Percentiles rank a stretch among this genome's conserved stretches.
Evolutionary conservation across 2,888 invertebrate species (phyloP).

Genomic region (Pedicia rivosa): DNA sequence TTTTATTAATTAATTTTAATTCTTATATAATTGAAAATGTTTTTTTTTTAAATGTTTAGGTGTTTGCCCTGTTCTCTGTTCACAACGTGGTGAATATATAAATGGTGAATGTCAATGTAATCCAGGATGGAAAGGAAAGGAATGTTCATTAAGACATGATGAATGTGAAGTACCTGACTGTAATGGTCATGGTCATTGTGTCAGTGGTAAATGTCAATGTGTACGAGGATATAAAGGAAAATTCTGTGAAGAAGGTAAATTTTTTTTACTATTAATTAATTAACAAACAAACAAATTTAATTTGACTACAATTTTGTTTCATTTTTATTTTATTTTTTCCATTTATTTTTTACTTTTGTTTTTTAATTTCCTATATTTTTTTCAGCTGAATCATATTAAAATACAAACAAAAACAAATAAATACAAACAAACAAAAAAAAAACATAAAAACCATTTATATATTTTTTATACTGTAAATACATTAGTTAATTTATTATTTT

Average conservation of each 20-base stretch:
- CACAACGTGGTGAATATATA: constrained; percentile 90
- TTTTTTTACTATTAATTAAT: not conserved
- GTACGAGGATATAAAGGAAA: constrained; percentile 88
- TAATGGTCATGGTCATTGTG: constrained; percentile 90
- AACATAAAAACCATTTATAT: too few species aligned
- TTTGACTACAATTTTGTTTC: not conserved
- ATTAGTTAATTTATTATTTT: too few species aligned
- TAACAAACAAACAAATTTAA: too few species aligned
- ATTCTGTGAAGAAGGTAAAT: constrained; percentile 73
- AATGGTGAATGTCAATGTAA: constrained; percentile 95
- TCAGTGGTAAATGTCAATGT: constrained; percentile 89
- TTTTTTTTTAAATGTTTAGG: constrained; percentile 37
- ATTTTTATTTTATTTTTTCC: not conserved
- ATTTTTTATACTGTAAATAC: too few species aligned
- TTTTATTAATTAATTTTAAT: not conserved
- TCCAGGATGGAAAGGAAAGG: constrained; percentile 96
- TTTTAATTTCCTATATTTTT: not conserved
- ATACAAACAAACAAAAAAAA: too few species aligned
- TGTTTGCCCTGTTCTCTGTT: constrained; percentile 93
- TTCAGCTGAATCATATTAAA: too few species aligned
- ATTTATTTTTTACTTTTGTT: not conserved
- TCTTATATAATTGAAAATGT: not conserved
- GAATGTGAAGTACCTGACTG: constrained; percentile 96
- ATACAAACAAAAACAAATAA: too few species aligned
- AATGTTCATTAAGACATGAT: constrained; percentile 86